Conservation (phyloP, 2,113 vertebrate species). For the Gnathonemus echidnorhynchus region DNA sequence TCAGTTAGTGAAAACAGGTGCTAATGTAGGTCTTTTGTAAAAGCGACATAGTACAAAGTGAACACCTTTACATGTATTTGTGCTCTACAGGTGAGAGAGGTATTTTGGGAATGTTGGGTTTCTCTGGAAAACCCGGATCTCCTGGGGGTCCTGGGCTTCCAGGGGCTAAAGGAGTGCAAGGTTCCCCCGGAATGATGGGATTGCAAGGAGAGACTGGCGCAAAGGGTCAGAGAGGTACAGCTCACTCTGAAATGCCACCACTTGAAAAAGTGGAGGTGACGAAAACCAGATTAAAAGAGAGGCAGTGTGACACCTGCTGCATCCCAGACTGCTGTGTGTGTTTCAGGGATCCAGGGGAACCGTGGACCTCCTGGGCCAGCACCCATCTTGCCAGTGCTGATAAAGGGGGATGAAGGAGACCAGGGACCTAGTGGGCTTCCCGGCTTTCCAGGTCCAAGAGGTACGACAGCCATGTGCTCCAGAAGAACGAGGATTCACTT, state of each 20-base stretch:
- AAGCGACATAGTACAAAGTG: neutral
- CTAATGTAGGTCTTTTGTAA: neutral
- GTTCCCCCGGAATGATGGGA: neutral
- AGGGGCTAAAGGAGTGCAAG: conserved; percentile 40
- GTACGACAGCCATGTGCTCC: neutral
- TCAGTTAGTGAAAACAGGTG: neutral
- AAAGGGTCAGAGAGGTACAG: conserved; percentile 11
- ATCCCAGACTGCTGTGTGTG: neutral
- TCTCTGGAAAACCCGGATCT: conserved; percentile 72
- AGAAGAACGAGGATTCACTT: neutral
- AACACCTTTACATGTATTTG: neutral
- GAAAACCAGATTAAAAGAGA: neutral
- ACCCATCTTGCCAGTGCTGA: neutral
- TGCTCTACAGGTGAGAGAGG: conserved; percentile 70
- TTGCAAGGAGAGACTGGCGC: neutral
- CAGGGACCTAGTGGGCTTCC: neutral
- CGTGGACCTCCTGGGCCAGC: neutral
- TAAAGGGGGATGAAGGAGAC: neutral
- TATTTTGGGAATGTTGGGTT: conserved; percentile 68
- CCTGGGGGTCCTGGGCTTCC: conserved; percentile 62
- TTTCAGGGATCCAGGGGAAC: conserved; percentile 4
- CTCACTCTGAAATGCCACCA: neutral
- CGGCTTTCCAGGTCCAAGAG: conserved; percentile 21
- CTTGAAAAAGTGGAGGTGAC: neutral
- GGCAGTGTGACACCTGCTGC: neutral